Percentiles rank a stretch among this genome's conserved stretches.
phyloP scores from a whole-genome alignment of 2,888 invertebrate genomes.

The Drosophila greeni region DNA sequence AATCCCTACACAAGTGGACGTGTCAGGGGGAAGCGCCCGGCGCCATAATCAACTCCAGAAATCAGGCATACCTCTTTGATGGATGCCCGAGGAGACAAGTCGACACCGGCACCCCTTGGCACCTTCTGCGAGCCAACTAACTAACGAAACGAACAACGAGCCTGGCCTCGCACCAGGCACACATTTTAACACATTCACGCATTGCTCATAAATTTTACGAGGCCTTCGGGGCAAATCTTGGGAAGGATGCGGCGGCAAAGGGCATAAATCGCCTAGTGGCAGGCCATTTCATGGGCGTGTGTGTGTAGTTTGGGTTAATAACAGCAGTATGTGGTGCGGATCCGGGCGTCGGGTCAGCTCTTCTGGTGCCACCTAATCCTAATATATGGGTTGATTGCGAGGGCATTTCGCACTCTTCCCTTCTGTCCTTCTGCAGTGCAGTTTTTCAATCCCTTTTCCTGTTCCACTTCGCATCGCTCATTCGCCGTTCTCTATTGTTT shows the following conservation, averaged over 20 bases:
- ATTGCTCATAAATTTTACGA: conserved; percentile 62
- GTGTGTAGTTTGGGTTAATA: conserved; percentile 34
- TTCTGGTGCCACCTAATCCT: conserved; percentile 28
- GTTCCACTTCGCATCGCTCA: neutral
- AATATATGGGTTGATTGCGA: conserved; percentile 18
- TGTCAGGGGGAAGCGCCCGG: neutral
- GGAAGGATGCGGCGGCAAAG: conserved; percentile 6
- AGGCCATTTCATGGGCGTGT: conserved; percentile 17
- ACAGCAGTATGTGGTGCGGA: neutral
- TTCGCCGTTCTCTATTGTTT: conserved; percentile 9
- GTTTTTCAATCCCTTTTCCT: neutral
- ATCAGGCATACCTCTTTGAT: conserved; percentile 6
- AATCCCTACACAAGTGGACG: conserved; percentile 3
- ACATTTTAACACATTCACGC: conserved; percentile 56
- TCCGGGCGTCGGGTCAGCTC: conserved; percentile 10
- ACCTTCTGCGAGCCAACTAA: conserved; percentile 2
- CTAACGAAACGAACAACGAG: conserved; percentile 3
- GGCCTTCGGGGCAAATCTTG: conserved; percentile 32
- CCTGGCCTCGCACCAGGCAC: conserved; percentile 10
- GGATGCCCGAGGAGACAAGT: conserved; percentile 13
- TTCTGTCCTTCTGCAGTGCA: conserved; percentile 4
- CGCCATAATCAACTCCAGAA: conserved; percentile 5
- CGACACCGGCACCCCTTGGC: conserved; percentile 1
- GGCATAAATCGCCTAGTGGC: conserved; percentile 51
- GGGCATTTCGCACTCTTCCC: neutral